Conservation (phyloP, 2,113 vertebrate species). For the human (Homo sapiens) region DNA sequence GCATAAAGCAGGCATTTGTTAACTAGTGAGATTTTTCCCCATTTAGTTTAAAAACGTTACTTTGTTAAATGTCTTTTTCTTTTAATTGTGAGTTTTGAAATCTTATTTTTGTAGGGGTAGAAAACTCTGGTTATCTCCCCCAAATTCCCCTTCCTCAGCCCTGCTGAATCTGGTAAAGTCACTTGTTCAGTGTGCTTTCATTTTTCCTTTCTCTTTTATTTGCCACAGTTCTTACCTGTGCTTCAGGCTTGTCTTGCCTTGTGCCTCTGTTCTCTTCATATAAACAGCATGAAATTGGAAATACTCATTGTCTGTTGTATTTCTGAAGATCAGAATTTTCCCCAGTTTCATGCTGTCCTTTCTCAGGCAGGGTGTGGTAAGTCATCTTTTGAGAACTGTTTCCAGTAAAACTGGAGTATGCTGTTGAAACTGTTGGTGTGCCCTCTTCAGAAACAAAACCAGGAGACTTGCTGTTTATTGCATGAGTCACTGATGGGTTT, state of each 20-base stretch:
- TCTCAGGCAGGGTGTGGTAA: background rate
- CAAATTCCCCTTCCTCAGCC: too few species aligned
- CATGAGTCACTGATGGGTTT: slow-evolving; percentile 20
- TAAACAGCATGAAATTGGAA: slow-evolving; percentile 11
- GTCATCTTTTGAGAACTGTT: slow-evolving; percentile 25
- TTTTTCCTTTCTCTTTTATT: slow-evolving; percentile 39
- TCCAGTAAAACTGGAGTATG: background rate
- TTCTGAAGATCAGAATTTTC: slow-evolving; percentile 16
- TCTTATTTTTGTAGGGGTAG: background rate
- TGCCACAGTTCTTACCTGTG: background rate
- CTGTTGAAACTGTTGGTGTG: background rate
- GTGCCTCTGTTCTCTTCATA: background rate
- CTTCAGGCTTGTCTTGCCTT: background rate
- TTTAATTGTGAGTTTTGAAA: background rate
- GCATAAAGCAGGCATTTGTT: background rate
- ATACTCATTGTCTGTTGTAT: background rate
- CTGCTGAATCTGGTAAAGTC: background rate
- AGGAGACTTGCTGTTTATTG: background rate
- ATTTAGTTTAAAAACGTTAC: background rate
- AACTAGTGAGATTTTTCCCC: background rate
- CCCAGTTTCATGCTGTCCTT: background rate
- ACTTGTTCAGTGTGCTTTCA: background rate
- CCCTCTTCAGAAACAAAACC: background rate
- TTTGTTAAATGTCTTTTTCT: background rate
- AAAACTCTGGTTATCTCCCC: background rate